Base-by-base conservation (phyloP, 2,888 invertebrate species). In the Cephus runcator region DNA sequence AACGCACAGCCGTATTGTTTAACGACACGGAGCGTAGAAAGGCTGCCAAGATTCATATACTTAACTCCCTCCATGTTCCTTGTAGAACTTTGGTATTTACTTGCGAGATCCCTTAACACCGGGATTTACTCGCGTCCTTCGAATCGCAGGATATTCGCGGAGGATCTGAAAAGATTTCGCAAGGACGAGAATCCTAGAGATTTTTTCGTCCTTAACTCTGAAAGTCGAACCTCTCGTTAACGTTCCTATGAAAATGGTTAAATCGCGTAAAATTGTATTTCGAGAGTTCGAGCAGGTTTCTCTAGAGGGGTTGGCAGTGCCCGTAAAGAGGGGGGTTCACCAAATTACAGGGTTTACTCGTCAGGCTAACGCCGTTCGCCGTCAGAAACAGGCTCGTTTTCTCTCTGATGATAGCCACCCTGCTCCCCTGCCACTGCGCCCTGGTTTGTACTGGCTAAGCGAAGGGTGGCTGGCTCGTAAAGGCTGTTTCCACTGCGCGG, bases 331-430 rank as follows among this genome's bases (percentile, higher is more conserved):
- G 34, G 31, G 31, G 9, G 71, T 34, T 71, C 71, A n/a, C 31
- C 31, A 78, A 78, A 76, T 78, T 78, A 76, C 33, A 78, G 76
- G 69, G 73, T 78, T 76, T 68, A 73, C 76, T 76, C 76, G 35
- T 76, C 76, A 75, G 75, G 71, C 35, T 35, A 73, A 73, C 76
- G 75, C 73, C 73, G 76, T 34, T 15, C 23, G 36, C 75, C 75
- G 76, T 76, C 73, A 76, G 75, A 15, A 35, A 35, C 74, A 74
- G 74, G 12, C 34, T 36, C 30, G 74, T 34, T 74, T 74, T 34
- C 71, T 31, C 31, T 71, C 71, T 12, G 30, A 33, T 34, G 71
- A 71, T 31, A 4, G 71, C 15, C 30, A 74, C n/a, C 34, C 35
- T 34, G 35, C 74, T 12, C 23, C 74, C 34, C 35, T 34, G 35